Evolutionary conservation across 2,888 invertebrate species (phyloP).

Genomic region (Nebria salina): DNA sequence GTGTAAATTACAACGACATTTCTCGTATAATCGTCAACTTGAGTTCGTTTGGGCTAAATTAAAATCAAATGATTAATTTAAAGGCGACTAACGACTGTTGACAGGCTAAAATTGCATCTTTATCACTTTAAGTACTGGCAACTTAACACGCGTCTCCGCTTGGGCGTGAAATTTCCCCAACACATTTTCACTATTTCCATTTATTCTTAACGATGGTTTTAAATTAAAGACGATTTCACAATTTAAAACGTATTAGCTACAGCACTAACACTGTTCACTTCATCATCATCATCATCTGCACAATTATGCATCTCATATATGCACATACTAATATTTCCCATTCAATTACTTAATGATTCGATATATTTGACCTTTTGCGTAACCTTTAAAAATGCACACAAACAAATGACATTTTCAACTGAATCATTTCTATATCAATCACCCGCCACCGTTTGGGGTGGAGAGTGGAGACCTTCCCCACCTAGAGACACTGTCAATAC

Average conservation of each 20-base stretch:
- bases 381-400: conserved; percentile 38
- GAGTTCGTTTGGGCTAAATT: conserved; percentile 56
- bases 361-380: conserved; percentile 41
- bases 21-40: conserved; percentile 54
- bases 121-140: conserved; percentile 57
- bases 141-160: conserved; percentile 35
- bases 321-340: too few species aligned
- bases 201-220: conserved; percentile 44
- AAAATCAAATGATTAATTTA: conserved; percentile 62
- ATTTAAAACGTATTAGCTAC: conserved; percentile 41
- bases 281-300: neutral
- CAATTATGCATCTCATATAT: neutral
- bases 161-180: conserved; percentile 31
- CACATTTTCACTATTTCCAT: conserved; percentile 45
- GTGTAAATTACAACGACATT: conserved; percentile 56
- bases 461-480: neutral
- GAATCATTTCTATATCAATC: conserved; percentile 30
- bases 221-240: conserved; percentile 46
- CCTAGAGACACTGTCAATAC: conserved; percentile 22
- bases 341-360: conserved; percentile 35
- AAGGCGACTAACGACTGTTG: conserved; percentile 52
- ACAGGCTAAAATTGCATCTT: conserved; percentile 58
- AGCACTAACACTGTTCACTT: neutral
- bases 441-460: neutral
- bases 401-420: conserved; percentile 29